phyloP scores from a whole-genome alignment of 2,113 vertebrate species.

The Pteronura brasiliensis region DNA sequence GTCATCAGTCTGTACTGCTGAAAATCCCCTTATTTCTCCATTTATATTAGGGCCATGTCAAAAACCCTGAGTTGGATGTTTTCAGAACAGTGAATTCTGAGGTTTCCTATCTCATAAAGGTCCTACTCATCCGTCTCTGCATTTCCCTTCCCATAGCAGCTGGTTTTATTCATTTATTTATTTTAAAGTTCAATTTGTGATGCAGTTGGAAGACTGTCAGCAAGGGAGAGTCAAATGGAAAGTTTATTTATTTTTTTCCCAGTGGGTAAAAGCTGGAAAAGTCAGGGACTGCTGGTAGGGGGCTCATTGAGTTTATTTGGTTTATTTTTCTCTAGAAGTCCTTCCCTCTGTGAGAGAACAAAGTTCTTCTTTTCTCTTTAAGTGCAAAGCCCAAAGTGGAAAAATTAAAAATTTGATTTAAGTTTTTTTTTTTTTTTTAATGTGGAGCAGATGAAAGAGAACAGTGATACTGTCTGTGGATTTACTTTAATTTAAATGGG shows the following conservation, averaged over 20 bases:
- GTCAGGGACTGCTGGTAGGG: constrained; percentile 16
- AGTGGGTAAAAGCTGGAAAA: constrained; percentile 47
- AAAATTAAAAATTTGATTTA: constrained; percentile 57
- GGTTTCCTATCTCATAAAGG: constrained; percentile 19
- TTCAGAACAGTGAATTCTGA: not conserved
- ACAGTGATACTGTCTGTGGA: not conserved
- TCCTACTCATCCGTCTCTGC: not conserved
- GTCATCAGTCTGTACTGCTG: not conserved
- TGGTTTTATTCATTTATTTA: constrained; percentile 62
- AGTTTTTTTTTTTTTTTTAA: not conserved
- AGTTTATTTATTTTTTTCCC: constrained; percentile 62
- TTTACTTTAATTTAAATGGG: constrained; percentile 47
- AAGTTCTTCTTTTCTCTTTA: constrained; percentile 55
- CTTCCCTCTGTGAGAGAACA: constrained; percentile 51
- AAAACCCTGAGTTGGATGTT: not conserved
- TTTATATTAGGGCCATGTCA: not conserved
- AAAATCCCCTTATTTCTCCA: not conserved
- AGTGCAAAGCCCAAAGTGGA: constrained; percentile 54
- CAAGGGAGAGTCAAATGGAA: constrained; percentile 53
- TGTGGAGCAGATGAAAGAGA: constrained; percentile 34
- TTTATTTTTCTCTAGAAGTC: constrained; percentile 57
- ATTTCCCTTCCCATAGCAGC: constrained; percentile 45
- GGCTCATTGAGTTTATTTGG: constrained; percentile 70
- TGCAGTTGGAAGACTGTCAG: constrained; percentile 64
- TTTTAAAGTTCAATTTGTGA: constrained; percentile 69